Base-by-base conservation (phyloP, 2,797 vertebrate species). In the Argentina silus region DNA sequence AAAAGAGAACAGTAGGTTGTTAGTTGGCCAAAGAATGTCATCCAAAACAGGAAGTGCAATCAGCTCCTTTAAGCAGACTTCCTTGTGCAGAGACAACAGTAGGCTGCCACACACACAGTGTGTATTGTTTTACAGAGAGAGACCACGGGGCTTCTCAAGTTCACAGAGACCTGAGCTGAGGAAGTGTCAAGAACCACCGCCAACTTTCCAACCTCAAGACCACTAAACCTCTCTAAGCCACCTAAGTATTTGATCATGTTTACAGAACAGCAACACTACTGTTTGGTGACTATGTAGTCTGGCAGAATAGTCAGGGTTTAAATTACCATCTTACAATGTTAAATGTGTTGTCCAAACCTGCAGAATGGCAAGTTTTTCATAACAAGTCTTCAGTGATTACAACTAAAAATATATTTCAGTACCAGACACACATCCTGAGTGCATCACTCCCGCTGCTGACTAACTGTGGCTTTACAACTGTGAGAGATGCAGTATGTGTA, bases 41-140 rank as follows among this genome's bases (percentile, higher is more conserved):
- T 57, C 67, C 53, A 78, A 91, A 93, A 93, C 91, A 93, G 93
- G 92, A 93, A 92, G 89, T 76, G 75, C 85, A 88, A 88, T 90
- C 90, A 88, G 72, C 74, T 76, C 80, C 73, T 79, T 70, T 67
- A 57, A 70, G 66, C 76, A 73, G 47, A 82, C 89, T 92, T 93
- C 91, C 92, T 87, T 1, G 53, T 67, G 43, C 80, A 69, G 74
- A 53, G 1, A 64, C 64, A 75, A 56, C 61, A 69, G 74, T 44
- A 47, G 8, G 9, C n/a, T 6, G 11, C 47, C 60, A 59, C 2
- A 69, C 63, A 21, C 59, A 48, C 53, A 45, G 17, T 6, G 12
- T 48, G n/a, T 23, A 21, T 57, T 57, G 53, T 63, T 72, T 57
- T 15, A 36, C 23, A 5, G 67, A 57, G 75, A 67, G 21, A 67